These are phyloP conservation scores for Neodiprion pinetum DNA, from an alignment of 1,140 invertebrate genomes.

Conservation along the genomic window DNA sequence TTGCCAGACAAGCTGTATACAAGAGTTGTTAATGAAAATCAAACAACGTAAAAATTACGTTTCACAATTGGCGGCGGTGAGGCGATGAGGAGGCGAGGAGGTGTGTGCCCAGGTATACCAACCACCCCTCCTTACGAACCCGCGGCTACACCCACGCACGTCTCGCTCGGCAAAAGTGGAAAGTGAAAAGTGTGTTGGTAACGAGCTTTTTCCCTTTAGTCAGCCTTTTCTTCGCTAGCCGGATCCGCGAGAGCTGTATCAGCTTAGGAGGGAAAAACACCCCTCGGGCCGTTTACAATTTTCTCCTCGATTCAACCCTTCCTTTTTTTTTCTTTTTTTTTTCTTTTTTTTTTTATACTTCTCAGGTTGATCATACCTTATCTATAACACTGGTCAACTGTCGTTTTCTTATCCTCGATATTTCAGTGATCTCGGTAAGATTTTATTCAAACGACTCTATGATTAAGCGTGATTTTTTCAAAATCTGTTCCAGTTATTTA, in stretches of 20 bases:
- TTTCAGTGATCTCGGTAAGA: background rate
- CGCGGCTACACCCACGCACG: background rate
- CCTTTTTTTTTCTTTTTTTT: slow-evolving; percentile 13
- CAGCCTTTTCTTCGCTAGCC: slow-evolving; percentile 40
- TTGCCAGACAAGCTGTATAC: slow-evolving; percentile 40
- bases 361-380: no score
- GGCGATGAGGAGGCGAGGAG: slow-evolving; percentile 23
- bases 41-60: slow-evolving; percentile 60
- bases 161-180: no score
- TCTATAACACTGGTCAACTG: background rate
- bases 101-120: slow-evolving; percentile 10
- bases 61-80: slow-evolving; percentile 39
- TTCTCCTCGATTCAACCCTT: slow-evolving; percentile 3
- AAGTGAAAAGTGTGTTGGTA: slow-evolving; percentile 21
- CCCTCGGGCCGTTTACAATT: slow-evolving; percentile 13
- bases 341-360: no score
- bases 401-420: slow-evolving; percentile 21
- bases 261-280: slow-evolving; percentile 31
- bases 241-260: slow-evolving; percentile 22
- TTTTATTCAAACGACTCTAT: background rate
- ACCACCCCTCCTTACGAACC: slow-evolving; percentile 14
- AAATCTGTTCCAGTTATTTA: no score
- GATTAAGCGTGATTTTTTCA: no score
- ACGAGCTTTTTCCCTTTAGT: slow-evolving; percentile 40
- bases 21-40: slow-evolving; percentile 62